Evolutionary conservation across 2,797 vertebrate species (phyloP), one percentile per base, ranked within the genome.

Genomic region (Sebastes paucispinis): DNA sequence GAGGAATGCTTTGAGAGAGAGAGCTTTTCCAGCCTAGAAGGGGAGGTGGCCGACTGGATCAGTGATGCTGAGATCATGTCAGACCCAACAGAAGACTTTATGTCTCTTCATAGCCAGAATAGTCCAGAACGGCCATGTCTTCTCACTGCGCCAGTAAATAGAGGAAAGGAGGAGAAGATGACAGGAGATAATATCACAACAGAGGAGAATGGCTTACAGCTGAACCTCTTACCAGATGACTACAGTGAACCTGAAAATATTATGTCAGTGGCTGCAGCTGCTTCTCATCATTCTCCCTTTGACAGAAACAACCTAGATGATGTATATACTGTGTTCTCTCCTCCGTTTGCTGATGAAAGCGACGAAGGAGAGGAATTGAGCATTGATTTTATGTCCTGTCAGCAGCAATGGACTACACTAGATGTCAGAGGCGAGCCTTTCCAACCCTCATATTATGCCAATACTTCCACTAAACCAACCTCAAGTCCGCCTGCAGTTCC

Each of bases 321-420:
- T 75, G 5, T 6, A 18, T 27, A 62, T 8, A 24, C 70, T 43
- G 20, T 70, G 3, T 25, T 36, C 27, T 92, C 88, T 3, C 88
- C 83, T 67, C 80, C 81, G n/a, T 89, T 84, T 75, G 83, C 76
- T 59, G 81, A 88, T 72, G 86, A 89, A 79, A 89, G 82, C 58
- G 87, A 86, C 24, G 91, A 90, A 59, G 83, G 92, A 68, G 83
- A 87, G 22, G 79, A 85, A 22, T 76, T 69, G 32, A 82, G 39
- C 43, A 77, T 58, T 47, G 32, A 77, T 73, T 1, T 66, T 47
- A 59, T 50, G 14, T 77, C 77, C 39, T 82, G 73, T 75, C 73
- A 58, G 16, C 73, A 90, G 57, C 86, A 89, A 25, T 70, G 67
- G 76, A 75, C 25, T 2, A 47, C 67, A 69, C 34, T 25, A 20